A percentile compares a stretch with the other conserved stretches of the same genome.
Evolutionary conservation across 1,140 invertebrate species (phyloP).

Genomic region (Calycopis cecrops): DNA sequence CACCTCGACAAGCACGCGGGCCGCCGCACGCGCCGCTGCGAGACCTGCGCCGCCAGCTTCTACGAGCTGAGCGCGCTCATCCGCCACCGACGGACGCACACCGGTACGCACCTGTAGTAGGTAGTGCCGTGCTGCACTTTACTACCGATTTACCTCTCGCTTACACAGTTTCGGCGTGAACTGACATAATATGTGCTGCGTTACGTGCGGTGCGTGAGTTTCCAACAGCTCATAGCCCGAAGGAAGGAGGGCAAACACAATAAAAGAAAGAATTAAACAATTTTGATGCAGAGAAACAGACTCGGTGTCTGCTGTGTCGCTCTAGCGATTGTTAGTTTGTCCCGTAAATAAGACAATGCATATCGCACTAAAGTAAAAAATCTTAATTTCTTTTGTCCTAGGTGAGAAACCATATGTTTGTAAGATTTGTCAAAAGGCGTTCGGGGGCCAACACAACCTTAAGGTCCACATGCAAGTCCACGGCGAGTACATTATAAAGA

Average conservation of each 20-base stretch:
- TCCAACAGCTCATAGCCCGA: no score
- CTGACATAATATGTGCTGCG: no score
- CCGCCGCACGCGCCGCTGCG: conserved; percentile 35
- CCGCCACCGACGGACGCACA: conserved; percentile 54
- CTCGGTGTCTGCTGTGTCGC: no score
- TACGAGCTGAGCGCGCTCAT: conserved; percentile 35
- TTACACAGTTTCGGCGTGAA: no score
- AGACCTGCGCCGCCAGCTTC: conserved; percentile 45
- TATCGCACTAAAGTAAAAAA: conserved; percentile 13
- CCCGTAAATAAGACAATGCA: no score
- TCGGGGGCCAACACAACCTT: conserved; percentile 53
- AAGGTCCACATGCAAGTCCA: conserved; percentile 65
- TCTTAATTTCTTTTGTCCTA: conserved; percentile 40
- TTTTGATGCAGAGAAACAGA: no score
- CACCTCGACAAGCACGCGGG: conserved; percentile 47
- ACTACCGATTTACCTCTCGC: no score
- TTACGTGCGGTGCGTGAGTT: no score
- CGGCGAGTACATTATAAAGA: conserved; percentile 47
- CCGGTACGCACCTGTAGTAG: conserved; percentile 40
- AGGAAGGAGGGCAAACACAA: no score
- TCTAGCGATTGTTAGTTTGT: no score
- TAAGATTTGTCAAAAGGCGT: conserved; percentile 46
- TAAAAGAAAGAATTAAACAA: no score
- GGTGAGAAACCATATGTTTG: conserved; percentile 61
- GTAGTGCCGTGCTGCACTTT: no score